phyloP scores from a whole-genome alignment of 2,113 vertebrate species.

The Salminus brasiliensis region DNA sequence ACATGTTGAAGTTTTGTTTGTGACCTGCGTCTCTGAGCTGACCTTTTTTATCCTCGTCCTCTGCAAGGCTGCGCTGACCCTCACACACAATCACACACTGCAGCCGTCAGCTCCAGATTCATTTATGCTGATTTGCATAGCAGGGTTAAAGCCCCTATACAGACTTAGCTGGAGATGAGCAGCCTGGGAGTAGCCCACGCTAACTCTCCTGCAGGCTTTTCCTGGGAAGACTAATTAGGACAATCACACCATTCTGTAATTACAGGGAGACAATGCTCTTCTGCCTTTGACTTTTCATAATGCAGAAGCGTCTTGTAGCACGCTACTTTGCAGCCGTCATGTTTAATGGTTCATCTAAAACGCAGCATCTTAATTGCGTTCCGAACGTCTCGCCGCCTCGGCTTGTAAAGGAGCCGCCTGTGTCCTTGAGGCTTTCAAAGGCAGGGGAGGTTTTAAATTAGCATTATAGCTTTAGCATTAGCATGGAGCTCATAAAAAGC shows the following conservation, averaged over 20 bases:
- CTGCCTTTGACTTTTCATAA: background rate
- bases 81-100: constrained; percentile 44
- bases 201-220: constrained; percentile 17
- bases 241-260: constrained; percentile 32
- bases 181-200: background rate
- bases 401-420: constrained; percentile 18
- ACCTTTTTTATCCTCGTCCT: constrained; percentile 42
- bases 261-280: constrained; percentile 1
- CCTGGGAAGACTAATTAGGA: constrained; percentile 33
- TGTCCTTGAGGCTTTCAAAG: constrained; percentile 44
- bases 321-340: constrained; percentile 11
- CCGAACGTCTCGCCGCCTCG: constrained; percentile 40
- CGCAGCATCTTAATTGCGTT: constrained; percentile 50
- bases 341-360: constrained; percentile 40
- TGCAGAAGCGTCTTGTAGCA: background rate
- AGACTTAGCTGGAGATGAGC: constrained; percentile 31
- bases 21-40: constrained; percentile 21
- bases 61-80: constrained; percentile 47
- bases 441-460: constrained; percentile 37
- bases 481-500: constrained; percentile 24
- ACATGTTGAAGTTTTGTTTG: too few species aligned
- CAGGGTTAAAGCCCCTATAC: constrained; percentile 22
- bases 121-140: constrained; percentile 54
- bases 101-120: constrained; percentile 23
- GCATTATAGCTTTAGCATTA: constrained; percentile 35